Evolutionary conservation across 2,797 vertebrate species (phyloP), one percentile per base, ranked within the genome.

Genomic region (Potorous gilbertii): DNA sequence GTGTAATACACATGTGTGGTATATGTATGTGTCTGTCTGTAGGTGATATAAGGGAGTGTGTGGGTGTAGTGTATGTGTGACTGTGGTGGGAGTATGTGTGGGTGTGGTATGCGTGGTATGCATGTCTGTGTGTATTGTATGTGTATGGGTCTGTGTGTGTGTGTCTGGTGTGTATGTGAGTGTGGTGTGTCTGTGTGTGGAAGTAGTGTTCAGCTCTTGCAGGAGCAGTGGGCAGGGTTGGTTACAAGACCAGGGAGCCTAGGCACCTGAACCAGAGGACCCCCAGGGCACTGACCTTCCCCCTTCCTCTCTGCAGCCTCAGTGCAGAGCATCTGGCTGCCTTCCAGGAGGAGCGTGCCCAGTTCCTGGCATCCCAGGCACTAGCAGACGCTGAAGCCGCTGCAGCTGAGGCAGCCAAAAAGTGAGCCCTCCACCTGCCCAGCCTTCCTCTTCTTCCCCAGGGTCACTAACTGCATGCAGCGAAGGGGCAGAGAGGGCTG

Each of bases 261-360:
- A 46, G 18, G 2, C 40, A 21, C 81, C 87, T 13, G 87, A 90
- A 3, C 31, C 91, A 0, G 18, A 11, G 52, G n/a, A 2, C 52
- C 31, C 10, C 3, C 34, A 14, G 74, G 74, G 40, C 2, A 1
- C 50, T 24, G 52, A 57, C 59, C 92, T 52, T n/a, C 59, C n/a
- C n/a, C 29, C 54, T 62, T 34, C 52, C 31, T 27, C 40, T 13
- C 54, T 59, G 13, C 92, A 97, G 97, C 95, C 97, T 97, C 95
- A 95, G 94, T 62, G 62, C 95, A 1, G 97, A 97, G 93, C 96
- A 98, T n/a, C 91, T 97, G 94, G 97, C 95, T 16, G 96, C 97
- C 59, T 98, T 98, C 93, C 97, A 98, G 96, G 95, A 95, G 57
- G 98, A 97, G 66, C 95, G 96, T 90, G 96, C 97, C 0, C 5